phyloP scores from a whole-genome alignment of 2,113 vertebrate species.

The human region DNA sequence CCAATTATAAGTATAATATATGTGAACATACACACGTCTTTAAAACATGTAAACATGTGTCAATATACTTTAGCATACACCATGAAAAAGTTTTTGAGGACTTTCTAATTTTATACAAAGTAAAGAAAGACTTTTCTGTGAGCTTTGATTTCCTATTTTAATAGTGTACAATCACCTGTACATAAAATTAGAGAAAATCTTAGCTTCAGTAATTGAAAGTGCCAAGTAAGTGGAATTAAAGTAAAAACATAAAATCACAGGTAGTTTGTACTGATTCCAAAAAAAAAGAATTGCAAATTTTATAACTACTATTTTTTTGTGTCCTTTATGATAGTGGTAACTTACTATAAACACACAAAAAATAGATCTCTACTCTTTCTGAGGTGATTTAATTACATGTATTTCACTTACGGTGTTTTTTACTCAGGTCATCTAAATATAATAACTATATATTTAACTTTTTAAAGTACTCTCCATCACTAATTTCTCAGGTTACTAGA shows the following conservation, averaged over 20 bases:
- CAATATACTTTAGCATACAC: background rate
- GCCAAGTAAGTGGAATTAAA: background rate
- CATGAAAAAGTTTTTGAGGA: background rate
- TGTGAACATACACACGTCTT: background rate
- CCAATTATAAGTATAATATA: background rate
- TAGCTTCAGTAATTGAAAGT: background rate
- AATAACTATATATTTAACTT: background rate
- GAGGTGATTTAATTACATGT: background rate
- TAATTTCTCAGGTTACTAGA: conserved; percentile 15
- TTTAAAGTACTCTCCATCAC: background rate
- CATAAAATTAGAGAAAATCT: background rate
- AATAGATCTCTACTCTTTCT: background rate
- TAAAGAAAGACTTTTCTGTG: background rate
- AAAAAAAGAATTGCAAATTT: background rate
- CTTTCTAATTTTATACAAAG: background rate
- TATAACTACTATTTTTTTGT: background rate
- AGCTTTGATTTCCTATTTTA: background rate
- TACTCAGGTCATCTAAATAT: background rate
- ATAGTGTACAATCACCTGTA: background rate
- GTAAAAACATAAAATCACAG: conserved; percentile 15
- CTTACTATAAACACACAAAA: background rate
- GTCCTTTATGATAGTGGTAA: background rate
- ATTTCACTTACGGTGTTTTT: background rate
- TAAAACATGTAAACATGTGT: background rate
- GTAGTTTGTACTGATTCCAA: background rate